Percentiles rank a stretch among this genome's conserved stretches.
Evolutionary conservation across 2,113 vertebrate species (phyloP).

Genomic region (Macrotis lagotis): DNA sequence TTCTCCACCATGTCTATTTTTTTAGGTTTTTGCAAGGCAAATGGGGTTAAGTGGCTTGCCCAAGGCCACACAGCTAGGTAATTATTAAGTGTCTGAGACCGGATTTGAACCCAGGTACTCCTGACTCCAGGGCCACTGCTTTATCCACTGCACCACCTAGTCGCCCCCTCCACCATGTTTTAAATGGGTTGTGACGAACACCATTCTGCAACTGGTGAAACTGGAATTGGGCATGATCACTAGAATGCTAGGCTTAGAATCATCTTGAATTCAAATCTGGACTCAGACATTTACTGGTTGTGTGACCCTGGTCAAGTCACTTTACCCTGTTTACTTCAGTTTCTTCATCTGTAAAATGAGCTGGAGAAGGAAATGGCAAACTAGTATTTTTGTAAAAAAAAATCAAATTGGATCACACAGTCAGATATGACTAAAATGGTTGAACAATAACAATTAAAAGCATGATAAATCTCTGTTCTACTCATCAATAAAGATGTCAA

Average conservation of each 20-base stretch:
- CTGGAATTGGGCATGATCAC: neutral
- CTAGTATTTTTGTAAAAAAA: neutral
- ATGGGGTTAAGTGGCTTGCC: too few relatives aligned
- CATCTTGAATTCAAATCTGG: neutral
- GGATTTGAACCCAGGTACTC: too few relatives aligned
- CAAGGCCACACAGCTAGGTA: too few relatives aligned
- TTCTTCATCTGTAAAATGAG: neutral
- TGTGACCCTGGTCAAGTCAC: neutral
- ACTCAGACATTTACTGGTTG: neutral
- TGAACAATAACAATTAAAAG: neutral
- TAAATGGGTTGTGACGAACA: slow-evolving; percentile 21
- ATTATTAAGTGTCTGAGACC: too few relatives aligned
- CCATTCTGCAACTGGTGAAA: slow-evolving; percentile 44
- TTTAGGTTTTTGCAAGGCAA: too few relatives aligned
- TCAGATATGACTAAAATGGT: neutral
- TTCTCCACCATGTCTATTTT: slow-evolving; percentile 8
- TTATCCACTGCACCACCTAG: too few relatives aligned
- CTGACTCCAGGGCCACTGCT: too few relatives aligned
- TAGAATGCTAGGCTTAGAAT: neutral
- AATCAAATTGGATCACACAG: neutral
- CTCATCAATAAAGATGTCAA: neutral
- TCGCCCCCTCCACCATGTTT: slow-evolving; percentile 17
- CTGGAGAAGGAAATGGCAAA: neutral
- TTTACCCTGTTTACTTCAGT: neutral
- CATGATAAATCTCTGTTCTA: neutral